Evolutionary conservation across 2,113 vertebrate species (phyloP).

Genomic region (Morone chrysops): DNA sequence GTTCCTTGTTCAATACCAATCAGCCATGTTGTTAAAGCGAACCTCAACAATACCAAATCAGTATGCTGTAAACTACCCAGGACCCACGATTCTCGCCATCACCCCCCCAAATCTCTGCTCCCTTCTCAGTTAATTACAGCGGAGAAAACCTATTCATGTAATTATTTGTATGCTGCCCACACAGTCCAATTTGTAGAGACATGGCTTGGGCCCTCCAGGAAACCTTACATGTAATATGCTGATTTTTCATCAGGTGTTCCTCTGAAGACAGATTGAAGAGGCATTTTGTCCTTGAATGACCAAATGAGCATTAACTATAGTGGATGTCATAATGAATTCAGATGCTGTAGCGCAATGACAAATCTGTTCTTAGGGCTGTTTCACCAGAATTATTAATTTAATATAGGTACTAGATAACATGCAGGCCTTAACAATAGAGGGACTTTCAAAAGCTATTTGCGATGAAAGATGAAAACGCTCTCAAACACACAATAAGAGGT

Average conservation of each 20-base stretch:
- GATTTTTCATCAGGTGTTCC: conserved; percentile 45
- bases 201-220: conserved; percentile 11
- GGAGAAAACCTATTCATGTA: conserved; percentile 46
- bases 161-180: conserved; percentile 69
- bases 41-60: conserved; percentile 50
- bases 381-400: conserved; percentile 15
- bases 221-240: conserved; percentile 10
- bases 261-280: conserved; percentile 12
- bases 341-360: not conserved
- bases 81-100: conserved; percentile 41
- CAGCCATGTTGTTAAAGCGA: conserved; percentile 47
- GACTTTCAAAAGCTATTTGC: not conserved
- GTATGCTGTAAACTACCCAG: conserved; percentile 47
- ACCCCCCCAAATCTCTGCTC: conserved; percentile 33
- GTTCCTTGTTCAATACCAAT: conserved; percentile 52
- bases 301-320: conserved; percentile 26
- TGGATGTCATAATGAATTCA: conserved; percentile 21
- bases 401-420: conserved; percentile 20
- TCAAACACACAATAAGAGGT: conserved; percentile 20
- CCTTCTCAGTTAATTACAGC: conserved; percentile 63
- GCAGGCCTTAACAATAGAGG: not conserved
- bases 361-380: no score
- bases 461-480: conserved; percentile 3
- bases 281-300: conserved; percentile 42
- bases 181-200: conserved; percentile 36